Evolutionary conservation across 2,113 vertebrate species (phyloP).

Genomic region (Cariama cristata): DNA sequence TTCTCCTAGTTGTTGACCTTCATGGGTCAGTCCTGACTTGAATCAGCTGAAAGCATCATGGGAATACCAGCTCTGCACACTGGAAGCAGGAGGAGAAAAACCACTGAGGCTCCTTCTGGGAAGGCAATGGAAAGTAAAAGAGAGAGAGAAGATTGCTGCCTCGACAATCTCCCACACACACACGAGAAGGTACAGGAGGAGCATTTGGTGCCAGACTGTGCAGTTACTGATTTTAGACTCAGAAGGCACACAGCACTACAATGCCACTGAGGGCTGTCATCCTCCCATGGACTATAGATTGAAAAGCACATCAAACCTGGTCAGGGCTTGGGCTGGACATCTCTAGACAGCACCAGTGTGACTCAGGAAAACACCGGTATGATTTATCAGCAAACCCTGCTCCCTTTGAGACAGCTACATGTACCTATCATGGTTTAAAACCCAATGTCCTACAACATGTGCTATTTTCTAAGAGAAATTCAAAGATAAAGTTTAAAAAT

Average conservation of each 20-base stretch:
- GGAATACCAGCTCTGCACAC: neutral
- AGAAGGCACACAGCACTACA: neutral
- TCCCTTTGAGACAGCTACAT: neutral
- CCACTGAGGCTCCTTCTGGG: neutral
- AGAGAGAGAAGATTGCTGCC: neutral
- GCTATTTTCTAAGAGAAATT: neutral
- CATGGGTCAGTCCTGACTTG: neutral
- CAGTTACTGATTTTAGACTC: neutral
- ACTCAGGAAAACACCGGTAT: neutral
- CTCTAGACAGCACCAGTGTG: neutral
- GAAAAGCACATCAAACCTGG: neutral
- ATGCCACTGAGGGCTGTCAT: neutral
- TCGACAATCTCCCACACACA: rapidly evolving
- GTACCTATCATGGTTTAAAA: neutral
- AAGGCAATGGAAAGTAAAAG: neutral
- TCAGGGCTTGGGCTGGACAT: neutral
- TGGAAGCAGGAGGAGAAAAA: neutral
- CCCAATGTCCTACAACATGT: neutral
- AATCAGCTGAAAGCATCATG: neutral
- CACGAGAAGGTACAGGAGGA: neutral
- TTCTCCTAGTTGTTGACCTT: neutral
- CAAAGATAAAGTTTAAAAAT: neutral
- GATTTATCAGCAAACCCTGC: neutral
- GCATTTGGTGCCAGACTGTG: neutral
- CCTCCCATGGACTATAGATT: neutral